Base-by-base conservation (phyloP, 2,888 invertebrate genomes). In the Pristionchus japonicus region DNA sequence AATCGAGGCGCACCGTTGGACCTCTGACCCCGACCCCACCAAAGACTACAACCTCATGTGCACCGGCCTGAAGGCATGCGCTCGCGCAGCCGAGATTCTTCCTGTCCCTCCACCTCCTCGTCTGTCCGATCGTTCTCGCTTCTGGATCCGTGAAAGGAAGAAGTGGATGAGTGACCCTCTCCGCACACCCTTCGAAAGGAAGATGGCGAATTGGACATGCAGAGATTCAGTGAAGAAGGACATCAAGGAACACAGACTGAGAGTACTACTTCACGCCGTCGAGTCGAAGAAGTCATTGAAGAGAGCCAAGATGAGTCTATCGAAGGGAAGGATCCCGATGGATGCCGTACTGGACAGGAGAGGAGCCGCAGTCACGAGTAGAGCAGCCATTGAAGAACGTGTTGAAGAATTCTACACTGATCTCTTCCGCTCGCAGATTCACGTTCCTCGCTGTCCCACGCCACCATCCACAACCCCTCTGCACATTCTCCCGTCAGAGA, bases 401-500 rank as follows among this genome's bases (percentile, higher is more conserved):
- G 52, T 83, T 6, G 2, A 83, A 23, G 83, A 83, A 27, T 83
- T 83, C 83, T 83, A 83, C 49, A 47, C 82, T 23, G 47, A 82
- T 11, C n/a, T 82, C 17, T 82, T 82, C 83, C 49, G 83, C 3
- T 83, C 83, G 52, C 9, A 49, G 34, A 37, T 37, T 20, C 20
- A 20, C 1, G 83, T 83, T 3, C 52, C 49, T 34, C 57, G 83
- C 31, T 52, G 4, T 57, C 83, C 11, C 49, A 52, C 4, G 11
- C 57, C 83, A 57, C 40, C 43, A 43, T 43, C 43, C 6, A 6
- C 11, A 6, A 7, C 23, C 17, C 82, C 82, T 3, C 82, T 40
- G 7, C 82, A 43, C 47, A 61, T 88, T 37, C 88, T 82, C 31
- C 47, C 88, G 1, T 82, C 82, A 6, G 88, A 64, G 47, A 74